Base-by-base conservation (phyloP, 2,888 invertebrate species). In the Campopleginae sp. region DNA sequence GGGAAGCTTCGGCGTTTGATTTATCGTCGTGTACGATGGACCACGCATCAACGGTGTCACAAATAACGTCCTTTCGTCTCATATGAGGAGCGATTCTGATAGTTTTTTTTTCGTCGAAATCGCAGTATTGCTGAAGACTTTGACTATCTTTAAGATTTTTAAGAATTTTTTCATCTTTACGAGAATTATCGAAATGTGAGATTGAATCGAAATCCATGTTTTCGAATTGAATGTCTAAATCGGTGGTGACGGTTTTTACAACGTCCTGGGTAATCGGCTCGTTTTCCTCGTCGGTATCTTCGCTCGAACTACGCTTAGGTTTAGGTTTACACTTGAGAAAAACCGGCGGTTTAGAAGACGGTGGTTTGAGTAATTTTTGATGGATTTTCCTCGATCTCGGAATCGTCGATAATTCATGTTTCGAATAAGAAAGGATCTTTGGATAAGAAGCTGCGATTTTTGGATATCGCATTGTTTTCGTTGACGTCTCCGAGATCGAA, bases 1-100 rank as follows among this genome's bases (percentile, higher is more conserved):
- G 86, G 31, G 89, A 88, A 31, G 72, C 68, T 33, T 89, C 88
- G 5, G 63, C 79, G 48, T 84, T 83, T 58, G 86, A 79, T 17
- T 80, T 86, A 14, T 86, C 90, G 76, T 88, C 88, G 61, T 88
- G 90, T 8, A 87, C 86, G 38, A 61, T 72, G 51, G 91, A 92
- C 96, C 96, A 96, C 58, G 95, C 94, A 90, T 96, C 96, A 71
- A 96, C 96, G 10, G 96, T 96, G 90, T 95, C 94, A 75, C 95
- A 94, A 88, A 96, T 95, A 85, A 96, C 94, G 88, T 95, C 95
- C 87, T 94, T 94, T 84, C 94, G 93, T 80, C 94, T 90, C 72
- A 93, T 91, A 58, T 94, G 93, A 66, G 94, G 93, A 6, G 93
- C 93, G 71, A 93, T 91, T 84, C 93, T 92, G 44, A 91, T 91